These are phyloP conservation scores for Trachelus troglodyta DNA, from an alignment of 2,888 invertebrate species.

Conservation along the genomic window DNA sequence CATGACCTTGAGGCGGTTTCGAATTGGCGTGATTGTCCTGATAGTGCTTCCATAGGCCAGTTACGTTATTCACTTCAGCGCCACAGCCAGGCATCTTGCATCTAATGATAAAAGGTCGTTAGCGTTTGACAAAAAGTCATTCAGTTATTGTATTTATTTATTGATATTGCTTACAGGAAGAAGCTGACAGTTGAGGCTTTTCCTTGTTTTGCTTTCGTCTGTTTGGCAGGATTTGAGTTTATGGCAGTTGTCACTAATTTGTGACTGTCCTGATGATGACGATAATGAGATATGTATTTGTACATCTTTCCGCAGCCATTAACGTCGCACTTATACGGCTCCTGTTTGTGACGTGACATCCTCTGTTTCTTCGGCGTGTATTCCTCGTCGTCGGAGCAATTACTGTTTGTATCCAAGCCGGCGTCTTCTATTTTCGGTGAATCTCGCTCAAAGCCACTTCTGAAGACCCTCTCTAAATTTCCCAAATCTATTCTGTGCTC, in stretches of 20 bases:
- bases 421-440: conserved; percentile 46
- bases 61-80: conserved; percentile 59
- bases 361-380: conserved; percentile 64
- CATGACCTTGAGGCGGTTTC: conserved; percentile 51
- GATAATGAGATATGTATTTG: conserved; percentile 63
- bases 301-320: conserved; percentile 63
- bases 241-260: conserved; percentile 49
- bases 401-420: conserved; percentile 44
- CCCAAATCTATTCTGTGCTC: conserved; percentile 59
- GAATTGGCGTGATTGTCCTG: conserved; percentile 63
- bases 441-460: conserved; percentile 51
- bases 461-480: conserved; percentile 57
- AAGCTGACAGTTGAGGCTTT: conserved; percentile 61
- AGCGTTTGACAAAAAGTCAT: background rate
- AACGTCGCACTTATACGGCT: conserved; percentile 61
- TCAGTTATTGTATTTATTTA: background rate
- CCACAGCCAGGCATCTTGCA: conserved; percentile 63
- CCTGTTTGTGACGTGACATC: conserved; percentile 63
- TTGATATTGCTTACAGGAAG: conserved; percentile 54
- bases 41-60: conserved; percentile 61
- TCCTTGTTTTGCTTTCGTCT: conserved; percentile 53
- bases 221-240: conserved; percentile 47
- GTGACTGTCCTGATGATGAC: conserved; percentile 64
- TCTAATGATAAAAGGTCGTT: conserved; percentile 29
- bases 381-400: conserved; percentile 61